A percentile compares a stretch with the other conserved stretches of the same genome.
phyloP scores from a whole-genome alignment of 2,888 invertebrate species.

The Brenthis hecate region DNA sequence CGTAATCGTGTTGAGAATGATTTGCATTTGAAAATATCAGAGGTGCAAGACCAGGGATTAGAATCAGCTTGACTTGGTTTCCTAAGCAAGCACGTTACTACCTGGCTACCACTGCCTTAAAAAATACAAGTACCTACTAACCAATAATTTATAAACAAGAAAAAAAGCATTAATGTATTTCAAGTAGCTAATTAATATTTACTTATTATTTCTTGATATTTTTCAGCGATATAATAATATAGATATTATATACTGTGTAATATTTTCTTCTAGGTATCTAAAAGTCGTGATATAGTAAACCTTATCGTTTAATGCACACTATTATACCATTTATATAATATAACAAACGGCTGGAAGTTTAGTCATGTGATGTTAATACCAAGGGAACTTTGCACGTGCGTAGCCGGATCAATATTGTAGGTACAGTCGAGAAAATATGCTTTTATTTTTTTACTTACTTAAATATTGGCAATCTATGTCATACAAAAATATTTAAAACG shows the following conservation, averaged over 20 bases:
- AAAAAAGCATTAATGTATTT: too few species aligned
- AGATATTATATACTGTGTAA: background rate
- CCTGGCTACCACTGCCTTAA: too few species aligned
- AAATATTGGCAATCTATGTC: background rate
- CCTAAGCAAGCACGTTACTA: too few species aligned
- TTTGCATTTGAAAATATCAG: too few species aligned
- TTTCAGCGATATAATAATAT: too few species aligned
- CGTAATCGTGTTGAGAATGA: too few species aligned
- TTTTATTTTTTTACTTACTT: background rate
- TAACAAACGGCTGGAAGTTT: constrained; percentile 23
- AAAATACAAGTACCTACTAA: too few species aligned
- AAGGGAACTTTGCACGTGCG: constrained; percentile 42
- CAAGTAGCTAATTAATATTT: too few species aligned
- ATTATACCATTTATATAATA: constrained; percentile 19
- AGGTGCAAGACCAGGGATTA: too few species aligned
- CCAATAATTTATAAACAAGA: too few species aligned
- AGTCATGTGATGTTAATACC: constrained; percentile 41
- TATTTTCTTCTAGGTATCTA: constrained; percentile 13
- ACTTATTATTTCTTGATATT: too few species aligned
- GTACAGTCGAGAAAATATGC: constrained; percentile 29
- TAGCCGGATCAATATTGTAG: constrained; percentile 40
- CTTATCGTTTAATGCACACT: constrained; percentile 10
- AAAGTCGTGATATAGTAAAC: constrained; percentile 11
- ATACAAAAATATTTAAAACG: background rate
- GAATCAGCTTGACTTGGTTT: too few species aligned